Evolutionary conservation across 2,797 vertebrate genomes (phyloP), one percentile per base, ranked within the genome.

Genomic region (Triplophysa bombifrons): DNA sequence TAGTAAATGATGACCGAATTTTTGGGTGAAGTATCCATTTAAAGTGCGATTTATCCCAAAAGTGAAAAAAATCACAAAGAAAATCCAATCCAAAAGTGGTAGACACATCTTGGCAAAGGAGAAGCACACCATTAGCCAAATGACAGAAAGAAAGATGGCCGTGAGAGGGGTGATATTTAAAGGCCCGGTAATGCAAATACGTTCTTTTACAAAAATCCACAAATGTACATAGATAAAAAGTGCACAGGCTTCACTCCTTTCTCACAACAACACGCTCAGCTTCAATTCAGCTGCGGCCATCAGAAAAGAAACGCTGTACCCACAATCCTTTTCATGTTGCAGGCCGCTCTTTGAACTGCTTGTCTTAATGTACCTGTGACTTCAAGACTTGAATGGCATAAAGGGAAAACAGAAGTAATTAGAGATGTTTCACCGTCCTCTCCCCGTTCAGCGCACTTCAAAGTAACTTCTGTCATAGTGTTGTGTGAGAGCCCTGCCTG

Each of bases 41-140:
- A 34, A 34, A 34, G 34, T 38, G 6, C 6, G 34, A 38, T 38
- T 38, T 7, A 38, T 38, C 1, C 34, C 7, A 11, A 41, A 41
- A 41, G 1, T 41, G 8, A 88, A 89, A 90, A 83, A 83, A 90
- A 93, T 92, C 91, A n/a, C n/a, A n/a, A 90, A 88, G 83, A 84
- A 93, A 91, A 91, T 91, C 91, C 91, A 88, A 90, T 88, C 83
- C 88, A 93, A 92, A 84, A 90, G 60, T 88, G 87, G 88, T 16
- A 83, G 81, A 91, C 86, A 90, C 93, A 87, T 86, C 81, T 89
- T 91, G 90, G 91, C 91, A 92, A 91, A 86, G 87, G 89, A 92
- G 94, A 94, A 89, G 93, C 94, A 94, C 89, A 85, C 90, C 94
- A 96, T 95, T 96, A 96, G 93, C 89, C 90, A 93, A 94, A 92